phyloP scores from a whole-genome alignment of 2,888 invertebrate species.

The Silvanus unidentatus region DNA sequence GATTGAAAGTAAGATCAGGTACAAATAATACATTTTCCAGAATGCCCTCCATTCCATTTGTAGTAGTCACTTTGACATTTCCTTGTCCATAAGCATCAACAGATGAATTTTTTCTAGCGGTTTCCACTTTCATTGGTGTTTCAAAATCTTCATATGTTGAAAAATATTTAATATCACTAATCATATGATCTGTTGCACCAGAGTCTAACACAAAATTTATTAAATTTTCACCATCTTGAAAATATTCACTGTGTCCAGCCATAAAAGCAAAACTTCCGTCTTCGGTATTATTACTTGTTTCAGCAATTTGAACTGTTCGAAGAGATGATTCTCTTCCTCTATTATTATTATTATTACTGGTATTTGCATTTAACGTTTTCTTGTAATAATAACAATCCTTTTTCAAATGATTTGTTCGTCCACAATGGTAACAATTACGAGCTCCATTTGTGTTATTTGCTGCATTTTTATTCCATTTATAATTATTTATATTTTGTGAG shows the following conservation, averaged over 20 bases:
- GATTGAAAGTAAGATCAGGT: constrained; percentile 31
- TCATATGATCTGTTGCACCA: constrained; percentile 21
- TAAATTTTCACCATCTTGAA: background rate
- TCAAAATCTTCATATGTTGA: constrained; percentile 24
- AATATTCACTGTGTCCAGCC: background rate
- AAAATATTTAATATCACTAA: constrained; percentile 13
- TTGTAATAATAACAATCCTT: constrained; percentile 9
- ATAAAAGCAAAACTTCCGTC: constrained; percentile 8
- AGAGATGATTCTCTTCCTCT: background rate
- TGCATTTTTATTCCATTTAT: too few relatives aligned
- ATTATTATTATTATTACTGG: background rate
- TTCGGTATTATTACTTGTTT: background rate
- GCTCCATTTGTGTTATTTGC: too few relatives aligned
- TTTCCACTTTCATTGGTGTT: constrained; percentile 11
- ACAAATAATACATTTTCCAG: constrained; percentile 28
- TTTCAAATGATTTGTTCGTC: constrained; percentile 6
- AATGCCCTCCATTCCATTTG: constrained; percentile 18
- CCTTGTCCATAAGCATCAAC: constrained; percentile 7
- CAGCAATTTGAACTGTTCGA: too few relatives aligned
- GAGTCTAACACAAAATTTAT: constrained; percentile 15
- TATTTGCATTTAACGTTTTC: background rate
- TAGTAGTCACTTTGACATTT: constrained; percentile 25
- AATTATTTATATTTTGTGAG: too few relatives aligned
- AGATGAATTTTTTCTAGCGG: constrained; percentile 11
- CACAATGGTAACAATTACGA: constrained; percentile 5